Conservation (phyloP, 2,888 invertebrate genomes). For the Lasius fuliginosus region DNA sequence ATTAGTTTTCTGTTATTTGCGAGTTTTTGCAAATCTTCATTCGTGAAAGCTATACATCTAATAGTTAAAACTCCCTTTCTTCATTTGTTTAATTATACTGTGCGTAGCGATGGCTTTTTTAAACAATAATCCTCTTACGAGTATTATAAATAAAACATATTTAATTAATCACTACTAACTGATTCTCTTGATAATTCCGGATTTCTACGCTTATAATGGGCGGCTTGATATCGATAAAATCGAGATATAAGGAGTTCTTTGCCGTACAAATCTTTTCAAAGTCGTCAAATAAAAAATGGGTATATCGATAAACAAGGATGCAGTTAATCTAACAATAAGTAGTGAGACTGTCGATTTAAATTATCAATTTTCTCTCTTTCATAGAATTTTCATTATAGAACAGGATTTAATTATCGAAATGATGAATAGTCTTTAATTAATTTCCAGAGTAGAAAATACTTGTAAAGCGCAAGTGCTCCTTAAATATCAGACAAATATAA, state of each 20-base stretch:
- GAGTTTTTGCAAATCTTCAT: background rate
- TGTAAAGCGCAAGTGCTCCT: background rate
- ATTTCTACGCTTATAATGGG: background rate
- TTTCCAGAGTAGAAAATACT: background rate
- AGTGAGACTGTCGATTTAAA: constrained; percentile 19
- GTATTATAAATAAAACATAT: background rate
- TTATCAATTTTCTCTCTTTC: background rate
- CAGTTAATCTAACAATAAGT: constrained; percentile 7
- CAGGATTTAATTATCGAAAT: constrained; percentile 27
- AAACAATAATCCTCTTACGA: background rate
- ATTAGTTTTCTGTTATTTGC: background rate
- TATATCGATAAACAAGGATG: constrained; percentile 4
- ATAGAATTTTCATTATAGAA: background rate
- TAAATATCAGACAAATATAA: constrained; percentile 16
- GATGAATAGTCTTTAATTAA: constrained; percentile 20
- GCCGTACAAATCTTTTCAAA: background rate
- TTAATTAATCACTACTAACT: background rate
- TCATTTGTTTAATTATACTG: background rate
- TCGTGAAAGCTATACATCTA: background rate
- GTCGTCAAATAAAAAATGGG: background rate
- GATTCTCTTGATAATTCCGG: background rate
- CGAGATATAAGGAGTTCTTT: background rate
- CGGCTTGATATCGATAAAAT: background rate
- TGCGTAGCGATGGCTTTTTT: background rate
- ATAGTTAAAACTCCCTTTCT: background rate